Evolutionary conservation across 64 coral and sea anemone genomes (phyloP).

Genomic region (Stichodactyla helianthus): DNA sequence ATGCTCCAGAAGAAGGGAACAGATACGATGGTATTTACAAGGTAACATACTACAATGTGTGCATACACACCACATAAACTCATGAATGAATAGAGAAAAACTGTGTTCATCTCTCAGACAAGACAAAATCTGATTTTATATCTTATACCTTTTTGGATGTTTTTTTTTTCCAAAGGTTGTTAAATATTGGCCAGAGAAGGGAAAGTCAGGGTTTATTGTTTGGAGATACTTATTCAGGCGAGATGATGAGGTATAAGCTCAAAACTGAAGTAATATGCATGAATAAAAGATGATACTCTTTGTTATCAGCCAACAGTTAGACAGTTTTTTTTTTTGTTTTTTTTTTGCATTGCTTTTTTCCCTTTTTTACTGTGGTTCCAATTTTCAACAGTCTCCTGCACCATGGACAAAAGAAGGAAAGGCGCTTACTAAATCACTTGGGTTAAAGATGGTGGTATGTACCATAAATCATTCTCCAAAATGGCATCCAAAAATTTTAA

Average conservation of each 20-base stretch:
- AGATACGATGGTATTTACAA: constrained; percentile 98
- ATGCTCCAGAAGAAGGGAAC: constrained; percentile 81
- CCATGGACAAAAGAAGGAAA: constrained; percentile 96
- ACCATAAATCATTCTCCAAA: not conserved
- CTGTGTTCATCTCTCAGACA: too few relatives aligned
- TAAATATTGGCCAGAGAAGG: constrained; percentile 96
- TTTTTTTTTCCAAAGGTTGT: constrained; percentile 56
- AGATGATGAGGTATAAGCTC: constrained; percentile 80
- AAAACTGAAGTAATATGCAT: not conserved
- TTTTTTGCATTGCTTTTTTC: not conserved
- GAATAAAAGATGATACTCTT: too few relatives aligned
- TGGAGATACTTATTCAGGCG: constrained; percentile 81
- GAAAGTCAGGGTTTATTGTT: constrained; percentile 82
- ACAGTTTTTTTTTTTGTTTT: too few relatives aligned
- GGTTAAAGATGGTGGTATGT: constrained; percentile 82
- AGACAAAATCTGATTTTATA: too few relatives aligned
- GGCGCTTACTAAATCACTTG: constrained; percentile 54
- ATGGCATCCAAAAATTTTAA: not conserved
- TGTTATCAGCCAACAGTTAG: too few relatives aligned
- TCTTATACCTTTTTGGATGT: not conserved
- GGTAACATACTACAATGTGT: constrained; percentile 10
- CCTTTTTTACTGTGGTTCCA: not conserved
- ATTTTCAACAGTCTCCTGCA: constrained; percentile 73
- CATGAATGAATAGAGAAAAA: too few relatives aligned
- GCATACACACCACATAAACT: too few relatives aligned